Conservation (phyloP, 2,113 vertebrate genomes). For the Spizaetus ornatus region DNA sequence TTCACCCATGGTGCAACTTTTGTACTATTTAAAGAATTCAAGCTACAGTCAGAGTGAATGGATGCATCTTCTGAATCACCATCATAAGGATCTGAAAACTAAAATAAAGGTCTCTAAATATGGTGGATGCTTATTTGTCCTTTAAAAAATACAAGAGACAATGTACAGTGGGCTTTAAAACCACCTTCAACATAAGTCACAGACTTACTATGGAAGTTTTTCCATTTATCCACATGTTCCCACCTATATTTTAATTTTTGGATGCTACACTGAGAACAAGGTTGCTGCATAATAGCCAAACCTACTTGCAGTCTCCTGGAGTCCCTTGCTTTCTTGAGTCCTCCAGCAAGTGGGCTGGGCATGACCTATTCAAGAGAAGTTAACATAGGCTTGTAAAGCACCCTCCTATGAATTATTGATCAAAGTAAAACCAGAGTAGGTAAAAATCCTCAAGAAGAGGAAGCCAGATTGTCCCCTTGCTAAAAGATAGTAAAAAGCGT, state of each 20-base stretch:
- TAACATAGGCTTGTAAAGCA: background rate
- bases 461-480: background rate
- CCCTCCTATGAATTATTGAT: background rate
- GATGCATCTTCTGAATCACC: conserved; percentile 80
- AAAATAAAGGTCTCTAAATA: background rate
- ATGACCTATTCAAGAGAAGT: background rate
- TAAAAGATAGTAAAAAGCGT: background rate
- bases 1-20: background rate
- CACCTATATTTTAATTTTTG: background rate
- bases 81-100: conserved; percentile 85
- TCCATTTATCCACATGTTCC: background rate
- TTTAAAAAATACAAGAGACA: background rate
- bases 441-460: background rate
- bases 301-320: background rate
- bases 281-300: background rate
- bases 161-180: background rate
- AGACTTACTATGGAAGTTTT: background rate
- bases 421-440: background rate
- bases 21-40: background rate
- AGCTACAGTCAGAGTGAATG: background rate
- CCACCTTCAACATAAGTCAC: background rate
- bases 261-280: background rate
- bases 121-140: background rate
- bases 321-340: background rate
- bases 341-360: background rate